Conservation (phyloP, 2,888 invertebrate genomes). For the Cheilosia pagana region DNA sequence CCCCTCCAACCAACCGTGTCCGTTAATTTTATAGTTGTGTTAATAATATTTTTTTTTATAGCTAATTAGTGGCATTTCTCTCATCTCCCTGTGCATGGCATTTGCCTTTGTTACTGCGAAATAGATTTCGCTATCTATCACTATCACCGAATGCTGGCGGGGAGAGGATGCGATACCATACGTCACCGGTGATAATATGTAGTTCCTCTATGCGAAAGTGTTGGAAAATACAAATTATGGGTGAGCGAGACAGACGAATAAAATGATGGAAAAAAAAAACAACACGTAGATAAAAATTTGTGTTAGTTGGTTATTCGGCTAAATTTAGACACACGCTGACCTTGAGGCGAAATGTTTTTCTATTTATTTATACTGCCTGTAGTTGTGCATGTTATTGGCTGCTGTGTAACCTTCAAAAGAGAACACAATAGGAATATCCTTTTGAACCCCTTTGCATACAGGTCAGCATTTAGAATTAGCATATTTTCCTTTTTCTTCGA, state of each 20-base stretch:
- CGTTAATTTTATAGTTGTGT: constrained; percentile 37
- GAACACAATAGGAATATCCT: constrained; percentile 5
- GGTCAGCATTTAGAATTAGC: constrained; percentile 66
- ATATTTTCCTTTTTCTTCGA: constrained; percentile 51
- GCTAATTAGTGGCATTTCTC: constrained; percentile 42
- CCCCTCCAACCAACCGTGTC: not conserved
- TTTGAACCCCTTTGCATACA: constrained; percentile 51
- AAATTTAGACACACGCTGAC: constrained; percentile 4
- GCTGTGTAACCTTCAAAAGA: not conserved
- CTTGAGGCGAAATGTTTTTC: constrained; percentile 4
- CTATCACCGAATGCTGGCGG: not conserved
- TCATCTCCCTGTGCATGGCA: not conserved
- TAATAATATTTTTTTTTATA: constrained; percentile 8
- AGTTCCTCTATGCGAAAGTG: constrained; percentile 12
- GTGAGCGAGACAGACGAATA: constrained; percentile 2
- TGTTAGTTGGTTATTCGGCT: constrained; percentile 40
- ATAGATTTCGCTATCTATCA: constrained; percentile 9
- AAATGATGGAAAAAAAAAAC: not conserved
- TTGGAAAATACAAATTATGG: constrained; percentile 9
- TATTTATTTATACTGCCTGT: not conserved
- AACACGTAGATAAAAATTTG: constrained; percentile 17
- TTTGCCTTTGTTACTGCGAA: constrained; percentile 10
- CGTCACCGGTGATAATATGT: constrained; percentile 23
- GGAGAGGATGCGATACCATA: not conserved
- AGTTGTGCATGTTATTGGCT: constrained; percentile 1